A percentile compares a stretch with the other conserved stretches of the same genome.
Evolutionary conservation across 2,888 invertebrate genomes (phyloP).

Genomic region (Strigamia maritima): DNA sequence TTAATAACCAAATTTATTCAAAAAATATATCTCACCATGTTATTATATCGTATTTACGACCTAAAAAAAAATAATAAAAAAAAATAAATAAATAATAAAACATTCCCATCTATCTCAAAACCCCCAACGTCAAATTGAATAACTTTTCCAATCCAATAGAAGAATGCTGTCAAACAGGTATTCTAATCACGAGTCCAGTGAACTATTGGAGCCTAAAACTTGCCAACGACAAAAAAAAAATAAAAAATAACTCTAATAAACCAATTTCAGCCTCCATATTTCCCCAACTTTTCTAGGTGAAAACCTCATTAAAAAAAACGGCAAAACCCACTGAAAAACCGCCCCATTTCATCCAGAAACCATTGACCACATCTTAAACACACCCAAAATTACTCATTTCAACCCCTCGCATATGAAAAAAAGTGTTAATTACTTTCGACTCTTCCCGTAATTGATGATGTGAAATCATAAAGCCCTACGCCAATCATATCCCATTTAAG

Average conservation of each 20-base stretch:
- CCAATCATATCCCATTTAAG: constrained; percentile 4
- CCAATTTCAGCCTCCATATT: background rate
- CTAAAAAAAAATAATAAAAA: too few relatives aligned
- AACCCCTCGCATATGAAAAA: background rate
- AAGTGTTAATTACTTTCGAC: background rate
- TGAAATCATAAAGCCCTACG: background rate
- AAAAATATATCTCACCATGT: too few relatives aligned
- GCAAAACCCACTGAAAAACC: background rate
- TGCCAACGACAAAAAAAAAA: background rate
- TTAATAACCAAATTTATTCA: background rate
- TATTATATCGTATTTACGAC: too few relatives aligned
- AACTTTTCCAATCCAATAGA: background rate
- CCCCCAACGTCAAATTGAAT: background rate
- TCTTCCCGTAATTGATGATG: constrained; percentile 3
- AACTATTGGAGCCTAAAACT: background rate
- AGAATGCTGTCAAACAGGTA: constrained; percentile 4
- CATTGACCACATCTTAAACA: background rate
- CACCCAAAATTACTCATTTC: background rate
- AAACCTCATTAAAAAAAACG: background rate
- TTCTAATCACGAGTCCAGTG: constrained; percentile 4
- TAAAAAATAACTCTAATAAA: background rate
- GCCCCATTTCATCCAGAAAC: background rate
- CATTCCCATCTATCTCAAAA: background rate
- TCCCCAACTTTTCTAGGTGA: background rate
- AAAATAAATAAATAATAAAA: too few relatives aligned